Evolutionary conservation across 2,113 vertebrate species (phyloP).

Genomic region (Urocitellus parryii): DNA sequence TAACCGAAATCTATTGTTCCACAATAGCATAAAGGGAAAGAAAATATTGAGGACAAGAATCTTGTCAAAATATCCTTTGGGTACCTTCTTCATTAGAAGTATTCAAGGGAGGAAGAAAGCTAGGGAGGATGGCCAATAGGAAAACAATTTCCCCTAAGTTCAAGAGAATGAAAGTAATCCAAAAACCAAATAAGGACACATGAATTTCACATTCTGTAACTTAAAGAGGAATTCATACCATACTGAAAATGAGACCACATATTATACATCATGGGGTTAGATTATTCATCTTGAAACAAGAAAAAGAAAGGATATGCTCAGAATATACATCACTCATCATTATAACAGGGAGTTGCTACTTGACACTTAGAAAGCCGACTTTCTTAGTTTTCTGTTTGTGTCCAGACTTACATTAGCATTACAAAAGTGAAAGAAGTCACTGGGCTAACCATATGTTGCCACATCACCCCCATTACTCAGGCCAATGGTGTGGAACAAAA

Average conservation of each 20-base stretch:
- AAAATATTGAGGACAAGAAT: not conserved
- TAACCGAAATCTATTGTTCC: not conserved
- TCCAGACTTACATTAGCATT: not conserved
- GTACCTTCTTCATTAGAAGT: not conserved
- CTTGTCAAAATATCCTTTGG: not conserved
- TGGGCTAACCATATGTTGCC: constrained; percentile 48
- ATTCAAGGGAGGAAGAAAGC: too few species aligned
- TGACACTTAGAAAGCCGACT: constrained; percentile 30
- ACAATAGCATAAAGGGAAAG: not conserved
- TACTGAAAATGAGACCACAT: not conserved
- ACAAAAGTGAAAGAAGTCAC: constrained; percentile 54
- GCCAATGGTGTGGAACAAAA: constrained; percentile 69
- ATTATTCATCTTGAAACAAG: not conserved
- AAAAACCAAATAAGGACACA: not conserved
- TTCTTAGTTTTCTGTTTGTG: not conserved
- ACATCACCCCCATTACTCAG: constrained; percentile 48
- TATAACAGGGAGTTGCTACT: not conserved
- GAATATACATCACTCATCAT: not conserved
- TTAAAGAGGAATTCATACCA: not conserved
- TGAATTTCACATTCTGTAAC: not conserved
- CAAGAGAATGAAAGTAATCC: not conserved
- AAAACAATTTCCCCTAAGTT: not conserved
- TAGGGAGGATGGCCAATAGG: not conserved
- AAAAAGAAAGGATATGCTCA: not conserved
- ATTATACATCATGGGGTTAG: not conserved